Base-by-base conservation (phyloP, 2,888 invertebrate species). In the Zhuqinia jingwanae region DNA sequence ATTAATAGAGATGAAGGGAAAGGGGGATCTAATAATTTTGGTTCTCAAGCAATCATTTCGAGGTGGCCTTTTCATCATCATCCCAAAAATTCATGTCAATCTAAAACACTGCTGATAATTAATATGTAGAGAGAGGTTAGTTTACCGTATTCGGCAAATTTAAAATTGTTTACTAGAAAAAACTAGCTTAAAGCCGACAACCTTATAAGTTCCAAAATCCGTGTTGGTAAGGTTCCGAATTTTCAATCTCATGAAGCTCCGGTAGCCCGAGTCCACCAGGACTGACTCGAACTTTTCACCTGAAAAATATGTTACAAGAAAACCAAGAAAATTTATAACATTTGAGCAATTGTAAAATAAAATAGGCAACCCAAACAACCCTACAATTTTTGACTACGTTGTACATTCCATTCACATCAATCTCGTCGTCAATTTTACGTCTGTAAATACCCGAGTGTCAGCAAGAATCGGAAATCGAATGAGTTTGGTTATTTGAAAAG, bases 231-330 rank as follows among this genome's bases (percentile, higher is more conserved):
- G 96, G 92, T 95, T 95, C 85, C 96, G 94, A 92, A 97, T 96
- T 93, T 97, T 97, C 92, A 97, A 94, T 94, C 96, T 96, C 97
- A 97, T 97, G 93, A 96, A 96, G 92, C 97, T 95, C 92, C 95
- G 97, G 94, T 97, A 97, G 91, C 96, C 96, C 92, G 94, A 96
- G 93, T 97, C 96, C 92, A 95, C 95, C 90, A 96, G 95, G 86
- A 95, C 94, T 70, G 97, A 96, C 92, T 96, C 96, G 93, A 97
- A 97, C 93, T 97, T 97, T 92, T 96, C 96, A 92, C 97, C 97
- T 95, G 94, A 91, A 93, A n/a, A n/a, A n/a, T n/a, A n/a, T n/a
- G n/a, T n/a, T n/a, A n/a, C n/a, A n/a, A n/a, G n/a, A n/a, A n/a
- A n/a, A n/a, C n/a, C n/a, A n/a, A n/a, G n/a, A n/a, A n/a, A n/a